Percentiles rank a stretch among this genome's conserved stretches.
These are phyloP conservation scores for Acomys russatus DNA, from an alignment of 2,797 vertebrate species.

Conservation along the genomic window DNA sequence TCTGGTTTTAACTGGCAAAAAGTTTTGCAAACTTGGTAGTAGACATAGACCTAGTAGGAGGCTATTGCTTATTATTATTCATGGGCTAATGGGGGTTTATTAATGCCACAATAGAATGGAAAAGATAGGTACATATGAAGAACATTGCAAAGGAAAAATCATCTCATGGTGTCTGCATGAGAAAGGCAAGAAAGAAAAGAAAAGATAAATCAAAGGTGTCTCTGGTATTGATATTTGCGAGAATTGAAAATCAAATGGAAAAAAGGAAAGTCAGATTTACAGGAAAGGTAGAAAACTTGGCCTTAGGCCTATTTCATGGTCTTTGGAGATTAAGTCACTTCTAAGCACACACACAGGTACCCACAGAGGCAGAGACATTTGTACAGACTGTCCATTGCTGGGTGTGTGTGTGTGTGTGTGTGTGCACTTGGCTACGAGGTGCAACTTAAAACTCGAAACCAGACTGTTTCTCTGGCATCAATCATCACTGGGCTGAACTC, in stretches of 20 bases:
- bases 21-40: background rate
- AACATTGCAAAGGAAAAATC: background rate
- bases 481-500: conserved; percentile 71
- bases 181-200: background rate
- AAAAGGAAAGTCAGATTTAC: conserved; percentile 22
- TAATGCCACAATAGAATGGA: background rate
- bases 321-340: conserved; percentile 13
- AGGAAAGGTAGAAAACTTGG: conserved; percentile 17
- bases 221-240: background rate
- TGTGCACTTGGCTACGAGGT: conserved; percentile 80
- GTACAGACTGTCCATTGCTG: conserved; percentile 75
- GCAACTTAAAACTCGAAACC: conserved; percentile 84
- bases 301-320: background rate
- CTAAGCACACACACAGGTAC: conserved; percentile 26
- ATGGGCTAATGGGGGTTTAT: background rate
- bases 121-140: background rate
- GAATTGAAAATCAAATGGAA: background rate
- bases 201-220: background rate
- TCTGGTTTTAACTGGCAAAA: background rate
- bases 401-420: background rate
- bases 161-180: background rate
- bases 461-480: conserved; percentile 82
- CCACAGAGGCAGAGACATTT: conserved; percentile 18
- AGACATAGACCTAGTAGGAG: background rate
- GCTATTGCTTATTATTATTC: background rate